Conservation (phyloP, 1,140 invertebrate species). For the Drosophila ogumai region DNA sequence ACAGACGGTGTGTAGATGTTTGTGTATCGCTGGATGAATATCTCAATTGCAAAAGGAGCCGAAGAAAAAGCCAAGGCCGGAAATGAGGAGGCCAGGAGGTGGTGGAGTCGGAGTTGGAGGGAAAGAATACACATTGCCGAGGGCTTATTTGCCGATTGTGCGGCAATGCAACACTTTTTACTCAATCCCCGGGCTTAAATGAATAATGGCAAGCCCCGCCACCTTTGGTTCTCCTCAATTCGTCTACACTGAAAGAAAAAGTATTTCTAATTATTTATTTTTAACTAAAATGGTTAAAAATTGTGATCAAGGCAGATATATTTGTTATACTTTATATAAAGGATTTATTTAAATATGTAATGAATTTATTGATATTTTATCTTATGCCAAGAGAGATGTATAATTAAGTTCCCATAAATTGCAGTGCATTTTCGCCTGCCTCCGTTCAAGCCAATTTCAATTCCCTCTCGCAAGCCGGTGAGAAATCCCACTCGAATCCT, state of each 20-base stretch:
- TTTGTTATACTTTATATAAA: no score
- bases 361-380: no score
- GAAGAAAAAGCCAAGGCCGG: slow-evolving; percentile 10
- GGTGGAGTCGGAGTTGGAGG: not conserved
- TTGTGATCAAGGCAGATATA: not conserved
- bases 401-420: not conserved
- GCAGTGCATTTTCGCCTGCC: not conserved
- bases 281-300: no score
- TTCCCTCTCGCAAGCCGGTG: slow-evolving; percentile 22
- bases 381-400: no score
- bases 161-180: slow-evolving; percentile 66
- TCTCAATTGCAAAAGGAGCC: slow-evolving; percentile 29
- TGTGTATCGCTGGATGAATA: slow-evolving; percentile 23
- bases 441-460: slow-evolving; percentile 48
- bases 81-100: not conserved
- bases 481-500: slow-evolving; percentile 34
- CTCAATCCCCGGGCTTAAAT: slow-evolving; percentile 66
- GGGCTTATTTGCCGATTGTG: slow-evolving; percentile 55
- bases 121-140: slow-evolving; percentile 44
- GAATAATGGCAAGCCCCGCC: slow-evolving; percentile 62
- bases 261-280: not conserved
- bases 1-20: slow-evolving; percentile 34
- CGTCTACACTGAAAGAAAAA: not conserved
- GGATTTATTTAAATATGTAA: no score
- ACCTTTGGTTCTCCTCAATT: slow-evolving; percentile 11